Evolutionary conservation across 1,140 invertebrate species (phyloP).

Genomic region (Armadillidium nasatum): DNA sequence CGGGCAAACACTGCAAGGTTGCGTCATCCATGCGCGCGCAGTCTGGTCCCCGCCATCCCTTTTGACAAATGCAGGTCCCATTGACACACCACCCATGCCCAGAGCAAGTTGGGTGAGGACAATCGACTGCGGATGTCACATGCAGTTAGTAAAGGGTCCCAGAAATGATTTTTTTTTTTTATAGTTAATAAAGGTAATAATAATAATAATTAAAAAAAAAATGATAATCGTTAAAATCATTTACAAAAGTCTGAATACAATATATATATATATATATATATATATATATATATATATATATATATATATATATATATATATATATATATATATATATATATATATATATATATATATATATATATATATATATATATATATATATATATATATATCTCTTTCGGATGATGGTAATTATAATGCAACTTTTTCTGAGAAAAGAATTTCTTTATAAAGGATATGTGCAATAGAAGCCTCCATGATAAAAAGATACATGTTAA

Average conservation of each 20-base stretch:
- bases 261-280: conserved; percentile 21
- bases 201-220: too few relatives aligned
- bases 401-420: too few relatives aligned
- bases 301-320: conserved; percentile 23
- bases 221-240: background rate
- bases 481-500: too few relatives aligned
- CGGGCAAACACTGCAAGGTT: conserved; percentile 85
- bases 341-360: conserved; percentile 9
- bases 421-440: too few relatives aligned
- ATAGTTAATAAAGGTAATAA: too few relatives aligned
- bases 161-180: background rate
- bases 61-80: conserved; percentile 94
- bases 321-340: conserved; percentile 14
- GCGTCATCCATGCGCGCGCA: conserved; percentile 89
- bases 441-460: too few relatives aligned
- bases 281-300: conserved; percentile 26
- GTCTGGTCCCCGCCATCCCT: conserved; percentile 89
- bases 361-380: conserved; percentile 10
- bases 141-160: background rate
- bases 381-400: background rate
- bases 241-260: conserved; percentile 19
- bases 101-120: conserved; percentile 90
- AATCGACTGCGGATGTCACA: conserved; percentile 63
- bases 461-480: too few relatives aligned
- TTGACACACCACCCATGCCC: conserved; percentile 92